Evolutionary conservation across 2,113 vertebrate genomes (phyloP), one percentile per base, ranked within the genome.

Genomic region (Ageneiosus marmoratus): DNA sequence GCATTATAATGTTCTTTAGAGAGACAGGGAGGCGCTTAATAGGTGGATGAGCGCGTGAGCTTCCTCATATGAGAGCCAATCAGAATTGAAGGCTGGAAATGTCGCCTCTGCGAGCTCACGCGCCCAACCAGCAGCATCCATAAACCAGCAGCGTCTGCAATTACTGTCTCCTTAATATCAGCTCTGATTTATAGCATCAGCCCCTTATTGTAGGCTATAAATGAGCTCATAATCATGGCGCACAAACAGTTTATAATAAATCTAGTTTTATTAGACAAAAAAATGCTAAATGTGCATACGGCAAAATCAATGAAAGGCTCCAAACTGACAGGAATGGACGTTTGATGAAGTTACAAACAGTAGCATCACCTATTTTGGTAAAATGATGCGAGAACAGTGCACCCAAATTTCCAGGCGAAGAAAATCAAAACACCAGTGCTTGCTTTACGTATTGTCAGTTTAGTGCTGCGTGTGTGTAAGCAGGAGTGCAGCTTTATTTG

Each of bases 1-100:
- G 96, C 95, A 97, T 98, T 99, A 98, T 98, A 98, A 98, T 97
- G 95, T 95, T 95, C 96, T 96, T 96, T 96, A 96, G 95, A 96
- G 95, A 95, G 95, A 95, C 90, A 95, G 97, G 97, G 97, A 96
- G 97, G 97, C 95, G 97, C 97, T 96, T 97, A 97, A 96, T 96
- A 96, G 95, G 95, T 96, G 94, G 95, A 94, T 96, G 96, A 96
- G 94, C 94, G 93, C 93, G 91, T 95, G 95, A 96, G 96, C 95
- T 94, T 95, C 96, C 95, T 93, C 93, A 95, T 94, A 93, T 94
- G 86, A 93, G 94, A 96, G 93, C 97, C 97, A 98, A 98, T 98
- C 96, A 97, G 95, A 95, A 94, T 90, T 83, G 91, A 94, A 94
- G 94, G 90, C 93, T 93, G 94, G 91, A 96, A 96, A 97, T 93